Conservation (phyloP, 2,888 invertebrate genomes). For the Thyatira batis region DNA sequence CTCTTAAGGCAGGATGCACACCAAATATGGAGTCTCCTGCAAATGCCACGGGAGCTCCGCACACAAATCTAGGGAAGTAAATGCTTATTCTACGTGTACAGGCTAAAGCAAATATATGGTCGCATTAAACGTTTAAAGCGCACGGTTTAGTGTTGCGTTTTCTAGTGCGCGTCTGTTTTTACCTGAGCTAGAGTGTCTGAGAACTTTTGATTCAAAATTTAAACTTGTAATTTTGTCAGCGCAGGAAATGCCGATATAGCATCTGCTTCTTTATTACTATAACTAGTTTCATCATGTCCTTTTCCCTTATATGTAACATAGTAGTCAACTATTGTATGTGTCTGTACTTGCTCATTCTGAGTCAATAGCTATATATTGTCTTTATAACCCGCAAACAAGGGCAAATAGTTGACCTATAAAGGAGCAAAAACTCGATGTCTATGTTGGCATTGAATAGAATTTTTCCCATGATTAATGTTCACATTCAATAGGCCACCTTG, state of each 20-base stretch:
- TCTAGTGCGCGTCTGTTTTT: background rate
- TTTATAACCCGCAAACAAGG: slow-evolving; percentile 1
- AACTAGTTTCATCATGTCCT: no score
- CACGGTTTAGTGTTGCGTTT: background rate
- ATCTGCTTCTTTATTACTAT: no score
- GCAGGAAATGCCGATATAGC: no score
- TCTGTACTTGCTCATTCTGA: background rate
- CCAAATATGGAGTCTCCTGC: background rate
- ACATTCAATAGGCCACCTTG: background rate
- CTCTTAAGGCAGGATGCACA: background rate
- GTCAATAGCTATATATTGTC: background rate
- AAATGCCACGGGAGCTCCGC: background rate
- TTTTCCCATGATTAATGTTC: background rate
- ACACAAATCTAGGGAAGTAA: background rate
- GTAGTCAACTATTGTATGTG: no score
- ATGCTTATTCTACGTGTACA: background rate
- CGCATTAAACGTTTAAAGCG: background rate
- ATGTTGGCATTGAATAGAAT: background rate
- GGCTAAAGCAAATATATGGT: background rate
- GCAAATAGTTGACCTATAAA: slow-evolving; percentile 1
- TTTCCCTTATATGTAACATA: no score
- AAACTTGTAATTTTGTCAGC: no score
- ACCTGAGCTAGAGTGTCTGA: background rate
- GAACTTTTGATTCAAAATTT: background rate
- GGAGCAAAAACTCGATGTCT: background rate